Evolutionary conservation across 2,888 invertebrate species (phyloP).

Genomic region (Scaptomyza parva): DNA sequence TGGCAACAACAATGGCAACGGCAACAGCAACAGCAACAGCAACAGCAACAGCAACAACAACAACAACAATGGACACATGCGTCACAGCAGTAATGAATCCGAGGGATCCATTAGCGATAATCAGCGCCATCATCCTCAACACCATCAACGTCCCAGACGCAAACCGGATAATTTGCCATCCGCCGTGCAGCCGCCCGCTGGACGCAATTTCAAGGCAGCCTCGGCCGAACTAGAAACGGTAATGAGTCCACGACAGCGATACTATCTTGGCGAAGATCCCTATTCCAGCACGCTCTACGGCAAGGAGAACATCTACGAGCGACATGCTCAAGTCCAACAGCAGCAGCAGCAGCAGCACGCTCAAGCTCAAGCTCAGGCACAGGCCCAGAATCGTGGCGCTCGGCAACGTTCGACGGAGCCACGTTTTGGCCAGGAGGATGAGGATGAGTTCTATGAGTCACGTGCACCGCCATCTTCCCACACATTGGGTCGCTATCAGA

Average conservation of each 20-base stretch:
- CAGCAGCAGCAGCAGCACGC: neutral
- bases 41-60: neutral
- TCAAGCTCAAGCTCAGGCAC: conserved; percentile 7
- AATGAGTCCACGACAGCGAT: conserved; percentile 89
- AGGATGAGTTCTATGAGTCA: conserved; percentile 64
- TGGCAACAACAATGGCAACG: conserved; percentile 31
- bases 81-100: conserved; percentile 66
- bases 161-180: neutral
- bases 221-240: conserved; percentile 67
- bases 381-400: conserved; percentile 12
- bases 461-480: conserved; percentile 84
- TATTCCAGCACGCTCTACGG: conserved; percentile 93
- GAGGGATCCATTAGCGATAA: conserved; percentile 58
- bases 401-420: conserved; percentile 47
- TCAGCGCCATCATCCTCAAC: conserved; percentile 17
- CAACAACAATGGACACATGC: conserved; percentile 39
- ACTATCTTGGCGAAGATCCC: conserved; percentile 94
- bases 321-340: conserved; percentile 32
- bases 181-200: conserved; percentile 9
- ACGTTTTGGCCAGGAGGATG: conserved; percentile 38
- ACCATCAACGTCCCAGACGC: conserved; percentile 7
- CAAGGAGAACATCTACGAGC: conserved; percentile 92
- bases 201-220: conserved; percentile 44
- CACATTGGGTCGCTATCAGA: conserved; percentile 93
- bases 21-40: conserved; percentile 5